Percentiles rank a stretch among this genome's conserved stretches.
These are phyloP conservation scores for Monomorium pharaonis DNA, from an alignment of 1,140 invertebrate species.

Conservation along the genomic window DNA sequence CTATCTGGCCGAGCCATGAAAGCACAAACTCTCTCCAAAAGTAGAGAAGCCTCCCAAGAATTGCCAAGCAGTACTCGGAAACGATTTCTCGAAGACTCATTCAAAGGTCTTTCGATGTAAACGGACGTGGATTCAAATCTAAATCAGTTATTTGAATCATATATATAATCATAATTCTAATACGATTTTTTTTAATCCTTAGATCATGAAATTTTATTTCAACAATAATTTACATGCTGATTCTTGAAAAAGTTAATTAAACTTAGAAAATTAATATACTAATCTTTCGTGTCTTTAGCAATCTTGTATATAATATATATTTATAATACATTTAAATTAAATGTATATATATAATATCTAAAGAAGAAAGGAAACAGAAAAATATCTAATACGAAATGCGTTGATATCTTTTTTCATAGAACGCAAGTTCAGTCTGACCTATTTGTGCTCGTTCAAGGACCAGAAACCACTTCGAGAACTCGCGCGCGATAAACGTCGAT, in stretches of 20 bases:
- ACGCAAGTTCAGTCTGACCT: neutral
- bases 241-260: neutral
- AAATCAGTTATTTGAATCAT: constrained; percentile 19
- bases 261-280: neutral
- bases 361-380: neutral
- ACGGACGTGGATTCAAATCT: constrained; percentile 14
- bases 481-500: constrained; percentile 58
- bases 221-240: neutral
- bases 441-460: constrained; percentile 19
- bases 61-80: constrained; percentile 28
- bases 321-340: neutral
- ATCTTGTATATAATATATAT: no score
- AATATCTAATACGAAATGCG: neutral
- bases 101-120: constrained; percentile 27
- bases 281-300: neutral
- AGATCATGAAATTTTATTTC: neutral
- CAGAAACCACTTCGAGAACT: constrained; percentile 55
- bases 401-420: neutral
- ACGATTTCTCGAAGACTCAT: constrained; percentile 7
- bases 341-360: neutral
- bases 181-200: neutral
- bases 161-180: neutral
- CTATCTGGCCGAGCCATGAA: constrained; percentile 44
- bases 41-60: constrained; percentile 30
- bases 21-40: constrained; percentile 46